These are phyloP conservation scores for Tetrapedia diversipes DNA, from an alignment of 2,888 invertebrate species.

Conservation along the genomic window DNA sequence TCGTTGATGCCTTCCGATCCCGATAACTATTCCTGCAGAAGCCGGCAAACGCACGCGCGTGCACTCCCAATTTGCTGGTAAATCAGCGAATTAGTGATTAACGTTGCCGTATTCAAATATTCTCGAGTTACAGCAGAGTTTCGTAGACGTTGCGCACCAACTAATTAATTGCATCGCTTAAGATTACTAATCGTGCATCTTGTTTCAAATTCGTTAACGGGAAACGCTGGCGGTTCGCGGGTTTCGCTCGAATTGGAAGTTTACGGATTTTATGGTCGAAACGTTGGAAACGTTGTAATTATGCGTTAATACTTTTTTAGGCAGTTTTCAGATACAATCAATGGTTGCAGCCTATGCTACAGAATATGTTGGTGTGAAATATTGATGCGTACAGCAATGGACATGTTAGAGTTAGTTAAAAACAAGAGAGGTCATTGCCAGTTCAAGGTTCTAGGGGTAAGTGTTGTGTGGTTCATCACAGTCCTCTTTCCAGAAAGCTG, in stretches of 20 bases:
- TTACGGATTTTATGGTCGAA: not conserved
- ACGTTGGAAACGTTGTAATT: too few species aligned
- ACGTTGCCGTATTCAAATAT: constrained; percentile 28
- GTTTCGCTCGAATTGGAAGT: not conserved
- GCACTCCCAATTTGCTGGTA: constrained; percentile 36
- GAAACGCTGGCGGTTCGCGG: too few species aligned
- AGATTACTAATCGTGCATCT: constrained; percentile 4
- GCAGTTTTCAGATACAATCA: too few species aligned
- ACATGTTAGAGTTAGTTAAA: too few species aligned
- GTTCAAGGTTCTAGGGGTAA: too few species aligned
- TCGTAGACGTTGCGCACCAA: not conserved
- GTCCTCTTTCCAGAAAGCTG: too few species aligned
- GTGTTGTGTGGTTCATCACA: too few species aligned
- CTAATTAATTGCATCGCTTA: constrained; percentile 36
- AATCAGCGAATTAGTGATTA: constrained; percentile 24
- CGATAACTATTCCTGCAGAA: constrained; percentile 50
- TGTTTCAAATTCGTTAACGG: not conserved
- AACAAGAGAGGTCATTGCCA: too few species aligned
- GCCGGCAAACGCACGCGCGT: constrained; percentile 7
- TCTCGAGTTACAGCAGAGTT: constrained; percentile 6
- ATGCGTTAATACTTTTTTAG: too few species aligned
- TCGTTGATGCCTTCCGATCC: constrained; percentile 44
- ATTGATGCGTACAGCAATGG: too few species aligned
- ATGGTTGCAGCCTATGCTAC: too few species aligned
- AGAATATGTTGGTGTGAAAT: too few species aligned